Base-by-base conservation (phyloP, 2,888 invertebrate genomes). In the Entomobrya multifasciata region DNA sequence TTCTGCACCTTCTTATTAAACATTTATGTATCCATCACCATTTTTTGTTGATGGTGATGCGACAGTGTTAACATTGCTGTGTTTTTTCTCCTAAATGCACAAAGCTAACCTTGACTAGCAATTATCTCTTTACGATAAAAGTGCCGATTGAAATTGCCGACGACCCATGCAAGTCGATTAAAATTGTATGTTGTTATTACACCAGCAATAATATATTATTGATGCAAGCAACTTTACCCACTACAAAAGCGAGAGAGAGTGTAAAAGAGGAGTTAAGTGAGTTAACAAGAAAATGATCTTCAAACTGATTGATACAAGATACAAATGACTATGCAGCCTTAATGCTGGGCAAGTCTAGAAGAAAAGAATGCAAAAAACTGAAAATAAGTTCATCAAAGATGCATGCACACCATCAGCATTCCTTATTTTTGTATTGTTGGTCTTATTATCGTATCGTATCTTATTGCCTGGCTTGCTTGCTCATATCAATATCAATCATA, bases 21-120 rank as follows among this genome's bases (percentile, higher is more conserved):
- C 22, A 20, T 20, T 17, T 60, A 25, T 25, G 17, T 8, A 36
- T 4, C 36, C 30, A 62, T 27, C 25, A 27, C 41, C 55, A 11
- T 55, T 55, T 55, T 6, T 60, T 60, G 27, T 27, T 60, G 27
- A 3, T 60, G 27, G 2, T 27, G 55, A 22, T 36, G 30, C 30
- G n/a, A n/a, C n/a, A n/a, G n/a, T 60, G 27, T 60, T 65, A 17
- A 6, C 41, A 10, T 25, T 67, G 25, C 20, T 47, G 47, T 30
- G 20, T n/a, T n/a, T n/a, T n/a, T n/a, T n/a, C n/a, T n/a, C n/a
- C n/a, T n/a, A n/a, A 20, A n/a, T 44, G 44, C 67, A 47, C 76
- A 60, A 52, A 79, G 52, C 27, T 41, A 81, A 72, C 81, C 70
- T 81, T 81, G 70, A 70, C 57, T 81, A 41, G 27, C 81, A 81